These are phyloP conservation scores for Adoxophyes honmai DNA, from an alignment of 1,140 invertebrate species.

Conservation along the genomic window DNA sequence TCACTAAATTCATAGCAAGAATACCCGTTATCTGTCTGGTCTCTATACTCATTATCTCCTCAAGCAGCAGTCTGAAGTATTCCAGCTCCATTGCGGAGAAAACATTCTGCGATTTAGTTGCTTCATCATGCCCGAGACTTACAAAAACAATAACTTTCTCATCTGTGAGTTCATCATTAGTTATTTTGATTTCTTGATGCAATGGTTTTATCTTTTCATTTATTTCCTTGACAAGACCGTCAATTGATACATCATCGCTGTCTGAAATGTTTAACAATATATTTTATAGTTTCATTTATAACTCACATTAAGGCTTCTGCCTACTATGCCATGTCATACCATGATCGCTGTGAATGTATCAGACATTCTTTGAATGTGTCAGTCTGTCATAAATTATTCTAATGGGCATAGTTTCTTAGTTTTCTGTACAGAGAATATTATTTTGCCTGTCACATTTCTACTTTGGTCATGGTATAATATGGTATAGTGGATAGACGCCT, in stretches of 20 bases:
- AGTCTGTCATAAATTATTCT: no score
- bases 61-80: slow-evolving; percentile 57
- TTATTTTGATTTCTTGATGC: slow-evolving; percentile 57
- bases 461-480: no score
- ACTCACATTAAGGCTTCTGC: no score
- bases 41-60: slow-evolving; percentile 57
- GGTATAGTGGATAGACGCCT: no score
- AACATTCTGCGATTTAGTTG: slow-evolving; percentile 56
- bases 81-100: slow-evolving; percentile 49
- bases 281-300: slow-evolving; percentile 8
- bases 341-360: no score
- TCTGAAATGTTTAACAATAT: slow-evolving; percentile 32
- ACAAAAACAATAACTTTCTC: slow-evolving; percentile 57
- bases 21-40: slow-evolving; percentile 54
- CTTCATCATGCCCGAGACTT: slow-evolving; percentile 52
- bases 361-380: no score
- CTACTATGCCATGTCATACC: no score
- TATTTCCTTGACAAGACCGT: slow-evolving; percentile 50
- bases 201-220: slow-evolving; percentile 54
- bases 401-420: no score
- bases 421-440: no score
- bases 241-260: slow-evolving; percentile 24
- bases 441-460: no score
- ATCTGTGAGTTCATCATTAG: slow-evolving; percentile 51
- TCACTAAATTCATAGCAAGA: slow-evolving; percentile 52